Base-by-base conservation (phyloP, 2,113 vertebrate species). In the Burhinus oedicnemus region DNA sequence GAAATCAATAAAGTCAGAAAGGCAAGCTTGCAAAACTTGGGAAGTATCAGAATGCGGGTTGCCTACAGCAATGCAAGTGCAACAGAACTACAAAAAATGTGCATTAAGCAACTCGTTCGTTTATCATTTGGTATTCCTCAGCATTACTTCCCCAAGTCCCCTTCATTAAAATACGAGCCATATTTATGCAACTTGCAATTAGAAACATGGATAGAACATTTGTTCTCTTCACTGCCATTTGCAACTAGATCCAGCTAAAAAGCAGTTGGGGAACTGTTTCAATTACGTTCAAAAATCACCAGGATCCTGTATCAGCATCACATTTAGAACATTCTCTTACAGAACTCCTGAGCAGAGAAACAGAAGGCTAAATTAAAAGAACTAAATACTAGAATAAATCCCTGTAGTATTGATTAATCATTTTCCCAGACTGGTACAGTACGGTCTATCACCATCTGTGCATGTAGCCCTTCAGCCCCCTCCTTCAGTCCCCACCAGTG, bases 351-450 rank as follows among this genome's bases (percentile, higher is more conserved):
- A 95, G 54, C 30, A 92, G 64, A 85, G 71, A 94, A 94, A 88
- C 96, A 97, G 91, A 97, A 96, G 87, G 96, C 78, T 77, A 57
- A 91, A 95, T 92, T 88, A 95, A 72, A 95, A 85, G 74, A 93
- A 83, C 30, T 74, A 36, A 91, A 68, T 71, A 62, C 52, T 79
- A 82, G 93, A 88, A 88, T 77, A 97, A 90, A 93, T 86, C 68
- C 49, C 85, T 77, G 75, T 61, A 69, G 66, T 92, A 96, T 83
- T 70, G 95, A 97, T 96, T 97, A 96, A 96, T 96, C 90, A 96
- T 94, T 66, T 94, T 96, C 82, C 70, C 85, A 77, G 66, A n/a
- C 81, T 85, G 87, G 96, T 96, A 97, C 95, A 94, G 87, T 47
- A 62, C 0, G 29, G 82, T 80, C 96, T 85, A 38, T 38, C 82